A percentile compares a stretch with the other conserved stretches of the same genome.
These are phyloP conservation scores for Junco hyemalis DNA, from an alignment of 2,113 vertebrate species.

Conservation along the genomic window DNA sequence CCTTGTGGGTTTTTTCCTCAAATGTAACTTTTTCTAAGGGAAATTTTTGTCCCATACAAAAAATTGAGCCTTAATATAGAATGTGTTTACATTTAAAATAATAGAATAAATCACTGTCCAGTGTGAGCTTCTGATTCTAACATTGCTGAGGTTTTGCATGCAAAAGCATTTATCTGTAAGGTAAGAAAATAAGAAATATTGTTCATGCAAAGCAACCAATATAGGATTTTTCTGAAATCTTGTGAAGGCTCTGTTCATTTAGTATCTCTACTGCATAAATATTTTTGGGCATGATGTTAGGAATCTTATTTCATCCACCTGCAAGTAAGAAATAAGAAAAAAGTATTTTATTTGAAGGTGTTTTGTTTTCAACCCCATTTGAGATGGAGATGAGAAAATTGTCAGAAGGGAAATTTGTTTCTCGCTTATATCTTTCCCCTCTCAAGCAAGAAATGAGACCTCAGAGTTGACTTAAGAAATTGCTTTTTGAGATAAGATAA, in stretches of 20 bases:
- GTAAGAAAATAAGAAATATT: not conserved
- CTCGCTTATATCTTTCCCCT: not conserved
- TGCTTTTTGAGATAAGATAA: not conserved
- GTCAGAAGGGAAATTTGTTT: not conserved
- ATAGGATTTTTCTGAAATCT: not conserved
- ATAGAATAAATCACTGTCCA: not conserved
- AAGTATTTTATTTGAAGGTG: not conserved
- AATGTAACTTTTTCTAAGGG: not conserved
- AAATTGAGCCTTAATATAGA: not conserved
- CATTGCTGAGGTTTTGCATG: not conserved
- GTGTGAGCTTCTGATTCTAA: not conserved
- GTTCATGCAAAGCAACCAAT: rapidly evolving
- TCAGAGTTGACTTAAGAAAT: not conserved
- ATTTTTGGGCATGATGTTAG: not conserved
- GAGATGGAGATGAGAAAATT: not conserved
- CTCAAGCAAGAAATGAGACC: not conserved
- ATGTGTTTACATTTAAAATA: not conserved
- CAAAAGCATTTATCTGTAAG: not conserved
- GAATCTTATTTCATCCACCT: not conserved
- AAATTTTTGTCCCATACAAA: not conserved
- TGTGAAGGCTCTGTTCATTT: not conserved
- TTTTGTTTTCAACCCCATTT: not conserved
- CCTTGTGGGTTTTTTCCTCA: not conserved
- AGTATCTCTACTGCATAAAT: not conserved
- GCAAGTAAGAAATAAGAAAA: not conserved